A percentile compares a stretch with the other conserved stretches of the same genome.
Conservation (phyloP, 2,113 vertebrate species). For the Corvus hawaiiensis region DNA sequence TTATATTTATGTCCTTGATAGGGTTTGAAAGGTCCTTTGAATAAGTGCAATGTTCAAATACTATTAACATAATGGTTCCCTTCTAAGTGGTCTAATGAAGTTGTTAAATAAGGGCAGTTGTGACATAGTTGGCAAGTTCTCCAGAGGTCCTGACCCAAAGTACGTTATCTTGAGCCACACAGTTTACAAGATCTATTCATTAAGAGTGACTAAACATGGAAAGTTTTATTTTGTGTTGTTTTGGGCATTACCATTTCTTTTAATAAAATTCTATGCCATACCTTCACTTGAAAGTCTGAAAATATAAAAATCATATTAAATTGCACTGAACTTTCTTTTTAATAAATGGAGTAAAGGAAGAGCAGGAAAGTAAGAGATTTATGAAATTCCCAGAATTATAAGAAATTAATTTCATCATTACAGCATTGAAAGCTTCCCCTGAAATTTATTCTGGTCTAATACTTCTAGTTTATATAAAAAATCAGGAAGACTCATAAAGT, state of each 20-base stretch:
- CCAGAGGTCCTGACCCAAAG: neutral
- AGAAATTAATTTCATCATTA: neutral
- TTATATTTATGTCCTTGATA: neutral
- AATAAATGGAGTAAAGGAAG: neutral
- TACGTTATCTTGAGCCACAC: accelerated
- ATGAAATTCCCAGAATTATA: neutral
- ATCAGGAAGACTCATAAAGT: neutral
- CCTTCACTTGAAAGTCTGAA: neutral
- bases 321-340: neutral
- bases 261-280: neutral
- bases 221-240: neutral
- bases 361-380: neutral
- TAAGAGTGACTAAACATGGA: neutral
- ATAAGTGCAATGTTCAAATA: neutral
- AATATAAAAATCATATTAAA: neutral
- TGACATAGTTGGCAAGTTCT: neutral
- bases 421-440: neutral
- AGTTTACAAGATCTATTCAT: neutral
- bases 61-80: neutral
- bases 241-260: accelerated
- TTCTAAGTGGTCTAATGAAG: neutral
- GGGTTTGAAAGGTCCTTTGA: neutral
- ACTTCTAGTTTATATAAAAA: neutral
- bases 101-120: neutral
- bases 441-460: neutral